phyloP scores from a whole-genome alignment of 2,888 invertebrate genomes.

The Pollenia labialis region DNA sequence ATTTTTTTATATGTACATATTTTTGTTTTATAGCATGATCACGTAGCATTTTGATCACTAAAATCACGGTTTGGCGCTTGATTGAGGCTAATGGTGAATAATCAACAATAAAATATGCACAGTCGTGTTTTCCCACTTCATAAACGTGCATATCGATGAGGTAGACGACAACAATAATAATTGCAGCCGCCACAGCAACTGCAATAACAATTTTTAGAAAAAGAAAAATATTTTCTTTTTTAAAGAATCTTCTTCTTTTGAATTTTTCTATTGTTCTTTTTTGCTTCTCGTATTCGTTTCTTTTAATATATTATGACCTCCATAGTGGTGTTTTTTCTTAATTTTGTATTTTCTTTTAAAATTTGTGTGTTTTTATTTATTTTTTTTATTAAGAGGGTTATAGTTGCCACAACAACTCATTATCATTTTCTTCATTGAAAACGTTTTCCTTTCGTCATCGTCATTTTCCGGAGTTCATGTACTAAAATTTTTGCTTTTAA shows the following conservation, averaged over 20 bases:
- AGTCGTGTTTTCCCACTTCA: conserved; percentile 75
- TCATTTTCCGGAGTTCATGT: conserved; percentile 17
- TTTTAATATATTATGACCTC: conserved; percentile 57
- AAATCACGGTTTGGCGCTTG: conserved; percentile 74
- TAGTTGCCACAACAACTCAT: conserved; percentile 41
- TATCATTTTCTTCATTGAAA: conserved; percentile 13
- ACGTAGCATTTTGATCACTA: conserved; percentile 71
- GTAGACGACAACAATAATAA: background rate
- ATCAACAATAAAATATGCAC: conserved; percentile 75
- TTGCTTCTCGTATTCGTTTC: conserved; percentile 5
- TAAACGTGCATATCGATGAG: conserved; percentile 70
- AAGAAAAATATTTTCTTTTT: conserved; percentile 34
- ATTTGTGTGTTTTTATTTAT: background rate
- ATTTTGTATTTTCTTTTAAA: background rate
- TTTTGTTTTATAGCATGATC: conserved; percentile 66
- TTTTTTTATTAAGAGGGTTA: background rate
- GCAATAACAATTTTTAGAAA: conserved; percentile 33
- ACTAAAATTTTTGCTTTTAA: conserved; percentile 27
- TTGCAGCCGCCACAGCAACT: background rate
- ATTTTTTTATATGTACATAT: background rate
- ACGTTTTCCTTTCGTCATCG: conserved; percentile 39
- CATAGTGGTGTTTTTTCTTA: conserved; percentile 15
- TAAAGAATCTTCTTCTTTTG: conserved; percentile 15
- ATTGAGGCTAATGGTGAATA: conserved; percentile 73
- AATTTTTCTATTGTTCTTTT: conserved; percentile 41